Percentiles rank a stretch among this genome's conserved stretches.
Evolutionary conservation across 2,113 vertebrate species (phyloP).

Genomic region (Tiliqua scincoides): DNA sequence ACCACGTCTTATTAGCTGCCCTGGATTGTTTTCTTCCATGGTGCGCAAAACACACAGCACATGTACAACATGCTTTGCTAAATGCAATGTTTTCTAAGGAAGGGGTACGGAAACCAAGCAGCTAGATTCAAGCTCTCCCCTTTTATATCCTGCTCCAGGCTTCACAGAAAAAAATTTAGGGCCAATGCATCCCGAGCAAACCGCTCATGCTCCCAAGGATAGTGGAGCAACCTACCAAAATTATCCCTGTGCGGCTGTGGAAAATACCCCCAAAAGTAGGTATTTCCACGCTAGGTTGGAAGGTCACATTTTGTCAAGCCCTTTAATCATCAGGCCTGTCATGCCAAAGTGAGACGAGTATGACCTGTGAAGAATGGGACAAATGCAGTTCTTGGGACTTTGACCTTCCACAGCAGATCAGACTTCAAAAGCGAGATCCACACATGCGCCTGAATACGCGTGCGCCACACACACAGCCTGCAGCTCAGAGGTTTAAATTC

Average conservation of each 20-base stretch:
- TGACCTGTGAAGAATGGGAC: background rate
- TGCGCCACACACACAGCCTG: background rate
- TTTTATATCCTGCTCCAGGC: conserved; percentile 9
- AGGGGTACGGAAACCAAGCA: background rate
- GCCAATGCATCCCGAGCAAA: background rate
- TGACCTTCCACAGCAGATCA: background rate
- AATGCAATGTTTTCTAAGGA: conserved; percentile 1
- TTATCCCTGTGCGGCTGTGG: background rate
- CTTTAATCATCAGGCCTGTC: background rate
- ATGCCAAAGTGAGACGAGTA: conserved; percentile 23
- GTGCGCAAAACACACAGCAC: background rate
- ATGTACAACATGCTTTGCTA: background rate
- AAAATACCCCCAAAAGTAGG: conserved; percentile 17
- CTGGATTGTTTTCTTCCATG: conserved; percentile 17
- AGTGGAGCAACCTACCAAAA: background rate
- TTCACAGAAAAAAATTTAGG: background rate
- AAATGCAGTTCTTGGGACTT: conserved; percentile 28
- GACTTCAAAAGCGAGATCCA: background rate
- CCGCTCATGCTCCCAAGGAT: background rate
- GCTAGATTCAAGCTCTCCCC: background rate
- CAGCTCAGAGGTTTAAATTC: conserved; percentile 20
- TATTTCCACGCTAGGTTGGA: conserved; percentile 7
- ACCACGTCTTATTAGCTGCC: background rate
- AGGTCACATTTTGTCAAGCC: conserved; percentile 14
- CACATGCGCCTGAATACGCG: accelerated